Evolutionary conservation across 2,797 vertebrate species (phyloP).

Genomic region (Microhierax caerulescens): DNA sequence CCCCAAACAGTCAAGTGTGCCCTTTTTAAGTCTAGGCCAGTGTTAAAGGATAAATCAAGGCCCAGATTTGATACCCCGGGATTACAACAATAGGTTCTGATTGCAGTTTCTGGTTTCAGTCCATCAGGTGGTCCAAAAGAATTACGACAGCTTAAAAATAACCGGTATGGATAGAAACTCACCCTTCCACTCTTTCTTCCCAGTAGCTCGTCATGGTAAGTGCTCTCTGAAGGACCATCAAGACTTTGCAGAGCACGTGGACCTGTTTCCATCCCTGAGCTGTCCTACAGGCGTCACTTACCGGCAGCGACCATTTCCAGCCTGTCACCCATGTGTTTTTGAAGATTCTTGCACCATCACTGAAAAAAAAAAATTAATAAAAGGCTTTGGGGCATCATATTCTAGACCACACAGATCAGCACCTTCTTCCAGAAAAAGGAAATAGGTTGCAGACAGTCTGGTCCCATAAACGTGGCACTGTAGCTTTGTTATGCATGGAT

Average conservation of each 20-base stretch:
- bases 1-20: background rate
- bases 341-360: background rate
- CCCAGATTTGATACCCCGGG: background rate
- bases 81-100: background rate
- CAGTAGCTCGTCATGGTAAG: background rate
- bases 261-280: background rate
- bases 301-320: background rate
- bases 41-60: background rate
- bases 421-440: background rate
- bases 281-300: background rate
- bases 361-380: background rate
- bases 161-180: background rate
- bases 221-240: background rate
- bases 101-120: background rate
- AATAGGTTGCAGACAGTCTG: background rate
- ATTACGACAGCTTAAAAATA: background rate
- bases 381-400: background rate
- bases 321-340: background rate
- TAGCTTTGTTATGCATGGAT: fast-evolving
- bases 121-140: background rate
- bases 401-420: background rate
- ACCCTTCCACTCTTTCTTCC: background rate
- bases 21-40: background rate
- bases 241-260: background rate
- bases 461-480: background rate